Evolutionary conservation across 92 coral and sea anemone species (phyloP).

Genomic region (Plumapathes pennacea): DNA sequence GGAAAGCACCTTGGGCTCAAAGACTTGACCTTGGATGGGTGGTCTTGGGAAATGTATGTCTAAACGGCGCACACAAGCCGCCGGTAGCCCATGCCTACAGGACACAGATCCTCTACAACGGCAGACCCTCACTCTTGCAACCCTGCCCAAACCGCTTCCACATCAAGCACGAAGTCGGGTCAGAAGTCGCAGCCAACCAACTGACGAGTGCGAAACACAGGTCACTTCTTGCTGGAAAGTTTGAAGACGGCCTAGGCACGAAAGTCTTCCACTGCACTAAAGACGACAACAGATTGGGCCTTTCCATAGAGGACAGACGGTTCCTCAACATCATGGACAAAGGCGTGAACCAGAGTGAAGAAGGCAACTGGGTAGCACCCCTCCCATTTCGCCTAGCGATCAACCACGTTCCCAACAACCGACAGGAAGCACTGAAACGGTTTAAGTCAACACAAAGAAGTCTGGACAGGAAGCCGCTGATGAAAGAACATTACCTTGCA

Average conservation of each 20-base stretch:
- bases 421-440: constrained; percentile 18
- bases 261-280: constrained; percentile 5
- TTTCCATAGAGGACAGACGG: constrained; percentile 11
- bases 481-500: constrained; percentile 39
- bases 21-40: constrained; percentile 57
- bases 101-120: constrained; percentile 35
- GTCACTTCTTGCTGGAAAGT: not conserved
- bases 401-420: constrained; percentile 15
- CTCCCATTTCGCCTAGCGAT: constrained; percentile 25
- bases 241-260: constrained; percentile 10
- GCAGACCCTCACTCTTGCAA: constrained; percentile 27
- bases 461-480: constrained; percentile 20
- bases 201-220: too few relatives aligned
- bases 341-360: constrained; percentile 14
- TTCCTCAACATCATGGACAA: constrained; percentile 30
- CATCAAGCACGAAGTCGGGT: not conserved
- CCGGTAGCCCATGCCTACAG: constrained; percentile 2
- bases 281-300: constrained; percentile 10
- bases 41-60: constrained; percentile 41
- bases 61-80: constrained; percentile 42
- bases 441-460: constrained; percentile 13
- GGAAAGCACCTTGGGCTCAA: constrained; percentile 48
- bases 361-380: constrained; percentile 45
- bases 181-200: not conserved
- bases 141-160: constrained; percentile 46